Conservation (phyloP, 2,888 invertebrate genomes). For the Sinelater perroti region DNA sequence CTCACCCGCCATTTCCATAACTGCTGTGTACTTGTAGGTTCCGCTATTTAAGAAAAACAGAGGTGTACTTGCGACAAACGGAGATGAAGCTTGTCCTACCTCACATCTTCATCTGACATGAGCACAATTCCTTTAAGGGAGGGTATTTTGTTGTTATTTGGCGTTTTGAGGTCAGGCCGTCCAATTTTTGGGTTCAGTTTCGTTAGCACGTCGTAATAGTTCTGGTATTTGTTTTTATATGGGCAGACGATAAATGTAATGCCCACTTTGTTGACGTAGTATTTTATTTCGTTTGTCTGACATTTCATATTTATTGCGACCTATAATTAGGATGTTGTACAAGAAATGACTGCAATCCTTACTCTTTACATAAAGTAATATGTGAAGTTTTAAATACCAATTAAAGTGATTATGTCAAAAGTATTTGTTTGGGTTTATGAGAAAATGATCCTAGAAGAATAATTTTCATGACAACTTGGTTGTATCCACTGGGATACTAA, state of each 20-base stretch:
- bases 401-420: no score
- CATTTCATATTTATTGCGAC: slow-evolving; percentile 83
- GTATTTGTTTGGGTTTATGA: no score
- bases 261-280: slow-evolving; percentile 75
- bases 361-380: no score
- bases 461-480: no score
- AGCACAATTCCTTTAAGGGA: slow-evolving; percentile 67
- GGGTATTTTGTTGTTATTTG: slow-evolving; percentile 63
- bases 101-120: slow-evolving; percentile 62
- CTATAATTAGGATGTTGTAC: slow-evolving; percentile 53
- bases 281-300: slow-evolving; percentile 73
- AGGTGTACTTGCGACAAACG: no score
- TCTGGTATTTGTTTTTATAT: slow-evolving; percentile 68
- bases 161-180: slow-evolving; percentile 59
- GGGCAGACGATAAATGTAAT: slow-evolving; percentile 73
- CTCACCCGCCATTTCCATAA: slow-evolving; percentile 53
- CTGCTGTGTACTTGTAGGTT: slow-evolving; percentile 57
- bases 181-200: slow-evolving; percentile 68
- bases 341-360: no score
- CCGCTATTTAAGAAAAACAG: slow-evolving; percentile 59
- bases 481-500: no score
- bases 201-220: slow-evolving; percentile 73
- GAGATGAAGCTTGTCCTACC: no score
- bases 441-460: no score
- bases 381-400: no score